Evolutionary conservation across 1,140 invertebrate species (phyloP), one percentile per base, ranked within the genome.

Genomic region (Rhopalosiphum padi): DNA sequence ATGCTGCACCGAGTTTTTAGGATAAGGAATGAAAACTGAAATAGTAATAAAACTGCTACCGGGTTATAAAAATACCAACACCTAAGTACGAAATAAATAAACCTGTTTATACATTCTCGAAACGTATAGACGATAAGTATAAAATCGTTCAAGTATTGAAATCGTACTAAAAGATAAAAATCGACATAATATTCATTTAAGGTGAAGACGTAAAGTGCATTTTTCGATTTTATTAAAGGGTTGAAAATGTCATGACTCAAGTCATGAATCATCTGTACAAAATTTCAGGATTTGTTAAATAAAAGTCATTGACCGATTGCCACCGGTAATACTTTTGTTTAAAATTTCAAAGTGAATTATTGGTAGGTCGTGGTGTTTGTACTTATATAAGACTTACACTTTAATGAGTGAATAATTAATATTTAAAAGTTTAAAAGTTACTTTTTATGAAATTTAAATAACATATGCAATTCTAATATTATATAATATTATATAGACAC

Each of bases 31-130:
- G 90, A 92, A 92, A 92, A 92, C 90, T 83, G 90, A 92, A 92
- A 92, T 83, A 41, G 90, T 92, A 92, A 83, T 82, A 92, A 92
- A 92, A 92, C 82, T 82, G 90, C 90, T 83, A 92, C 90, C 77
- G 77, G 90, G 90, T 82, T 92, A 92, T 92, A 92, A 92, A 92
- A 92, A 92, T 92, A 55, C 60, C 90, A 51, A 83, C 90, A 92
- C 90, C 90, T 92, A 92, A 82, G n/a, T 82, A 83, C 68, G 46
- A 92, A 82, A 92, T 82, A 92, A 48, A 92, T 82, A 92, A 83
- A 92, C 90, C 90, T 92, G 90, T 92, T 92, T 91, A 91, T 91
- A 91, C 55, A 91, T 91, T 91, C 90, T 68, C 41, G 22, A 30
- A 77, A 83, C 30, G 90, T 83, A 41, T 35, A 83, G 9, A 51